Percentiles rank a stretch among this genome's conserved stretches.
Conservation (phyloP, 2,113 vertebrate genomes). For the Rhynchomys soricoides region DNA sequence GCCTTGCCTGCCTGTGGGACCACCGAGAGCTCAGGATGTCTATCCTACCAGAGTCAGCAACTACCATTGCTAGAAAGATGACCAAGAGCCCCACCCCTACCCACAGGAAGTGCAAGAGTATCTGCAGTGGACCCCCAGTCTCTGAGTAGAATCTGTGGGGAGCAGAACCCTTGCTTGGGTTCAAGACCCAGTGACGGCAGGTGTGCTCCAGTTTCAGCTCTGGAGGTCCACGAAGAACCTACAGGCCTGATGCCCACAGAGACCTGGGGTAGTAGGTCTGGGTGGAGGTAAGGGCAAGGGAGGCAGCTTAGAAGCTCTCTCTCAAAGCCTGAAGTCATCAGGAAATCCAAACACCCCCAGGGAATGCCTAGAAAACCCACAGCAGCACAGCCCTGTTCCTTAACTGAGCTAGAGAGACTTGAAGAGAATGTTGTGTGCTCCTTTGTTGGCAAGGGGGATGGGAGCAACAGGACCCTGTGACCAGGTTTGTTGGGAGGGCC, state of each 20-base stretch:
- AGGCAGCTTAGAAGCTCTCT: background rate
- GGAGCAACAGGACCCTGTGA: conserved; percentile 29
- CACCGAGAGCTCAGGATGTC: background rate
- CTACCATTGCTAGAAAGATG: background rate
- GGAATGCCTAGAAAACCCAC: background rate
- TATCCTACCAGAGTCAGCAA: background rate
- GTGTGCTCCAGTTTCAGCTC: too few species aligned
- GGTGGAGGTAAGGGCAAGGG: background rate
- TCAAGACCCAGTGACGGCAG: background rate
- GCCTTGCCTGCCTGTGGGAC: too few species aligned
- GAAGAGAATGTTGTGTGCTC: background rate
- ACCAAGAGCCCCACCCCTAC: background rate
- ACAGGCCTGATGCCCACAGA: background rate
- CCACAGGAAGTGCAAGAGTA: background rate
- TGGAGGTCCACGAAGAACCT: background rate
- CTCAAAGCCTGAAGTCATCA: background rate
- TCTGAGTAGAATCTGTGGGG: background rate
- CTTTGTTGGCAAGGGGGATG: background rate
- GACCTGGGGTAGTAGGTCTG: background rate
- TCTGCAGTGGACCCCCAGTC: background rate
- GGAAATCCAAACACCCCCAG: background rate
- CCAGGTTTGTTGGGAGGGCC: conserved; percentile 11
- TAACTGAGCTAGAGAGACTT: background rate
- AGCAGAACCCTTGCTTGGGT: background rate
- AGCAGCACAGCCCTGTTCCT: background rate